Evolutionary conservation across 92 coral and sea anemone species (phyloP).

Genomic region (Bergia sp.): DNA sequence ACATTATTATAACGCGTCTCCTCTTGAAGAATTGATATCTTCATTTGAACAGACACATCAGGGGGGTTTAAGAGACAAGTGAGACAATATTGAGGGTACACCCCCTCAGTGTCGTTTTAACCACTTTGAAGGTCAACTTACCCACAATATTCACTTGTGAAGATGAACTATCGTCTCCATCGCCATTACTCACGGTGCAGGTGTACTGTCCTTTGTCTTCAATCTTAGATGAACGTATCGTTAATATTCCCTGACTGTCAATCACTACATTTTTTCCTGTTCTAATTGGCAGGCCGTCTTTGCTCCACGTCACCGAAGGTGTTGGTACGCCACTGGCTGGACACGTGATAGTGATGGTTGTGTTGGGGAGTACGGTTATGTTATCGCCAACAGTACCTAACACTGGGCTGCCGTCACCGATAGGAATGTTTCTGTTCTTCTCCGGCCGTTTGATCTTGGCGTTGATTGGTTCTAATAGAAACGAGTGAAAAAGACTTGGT

Average conservation of each 20-base stretch:
- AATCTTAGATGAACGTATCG: conserved; percentile 19
- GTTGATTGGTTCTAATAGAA: background rate
- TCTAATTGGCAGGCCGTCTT: conserved; percentile 21
- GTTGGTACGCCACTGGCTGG: conserved; percentile 30
- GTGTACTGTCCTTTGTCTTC: conserved; percentile 37
- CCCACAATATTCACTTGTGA: conserved; percentile 35
- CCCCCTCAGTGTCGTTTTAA: too few species aligned
- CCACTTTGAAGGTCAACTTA: background rate
- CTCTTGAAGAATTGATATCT: too few species aligned
- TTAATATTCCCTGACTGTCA: conserved; percentile 22
- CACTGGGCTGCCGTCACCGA: conserved; percentile 35
- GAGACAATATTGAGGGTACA: too few species aligned
- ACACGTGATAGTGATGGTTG: conserved; percentile 23
- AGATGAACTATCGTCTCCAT: conserved; percentile 29
- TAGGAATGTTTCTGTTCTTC: conserved; percentile 13
- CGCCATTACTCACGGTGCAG: conserved; percentile 5
- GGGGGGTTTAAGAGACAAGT: too few species aligned
- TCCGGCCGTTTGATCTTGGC: conserved; percentile 38
- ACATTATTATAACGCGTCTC: too few species aligned
- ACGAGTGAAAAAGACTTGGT: background rate
- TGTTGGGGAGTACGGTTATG: conserved; percentile 35
- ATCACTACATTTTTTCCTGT: background rate
- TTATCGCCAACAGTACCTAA: conserved; percentile 29
- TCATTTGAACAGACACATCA: too few species aligned
- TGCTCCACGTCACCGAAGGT: conserved; percentile 20